A percentile compares a stretch with the other conserved stretches of the same genome.
phyloP scores from a whole-genome alignment of 2,797 vertebrate species.

The Betta splendens region DNA sequence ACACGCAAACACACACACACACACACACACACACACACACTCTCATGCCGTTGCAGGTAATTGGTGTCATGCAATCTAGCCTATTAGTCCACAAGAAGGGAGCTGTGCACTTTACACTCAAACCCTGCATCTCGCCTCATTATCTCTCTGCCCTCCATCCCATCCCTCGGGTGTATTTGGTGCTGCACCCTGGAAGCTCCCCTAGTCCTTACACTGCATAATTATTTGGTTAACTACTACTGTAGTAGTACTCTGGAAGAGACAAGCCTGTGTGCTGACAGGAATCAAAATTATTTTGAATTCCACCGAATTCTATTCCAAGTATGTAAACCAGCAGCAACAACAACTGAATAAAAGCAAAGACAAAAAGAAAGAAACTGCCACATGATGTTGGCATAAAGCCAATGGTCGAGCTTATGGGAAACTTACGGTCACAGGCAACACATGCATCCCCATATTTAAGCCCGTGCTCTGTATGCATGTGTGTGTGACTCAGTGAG shows the following conservation, averaged over 20 bases:
- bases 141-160: slow-evolving; percentile 29
- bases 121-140: slow-evolving; percentile 20
- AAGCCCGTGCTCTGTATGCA: slow-evolving; percentile 24
- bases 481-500: slow-evolving; percentile 23
- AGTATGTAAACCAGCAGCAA: slow-evolving; percentile 6
- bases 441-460: slow-evolving; percentile 10
- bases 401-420: slow-evolving; percentile 21
- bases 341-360: slow-evolving; percentile 4
- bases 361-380: slow-evolving; percentile 39
- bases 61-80: slow-evolving; percentile 52
- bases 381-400: slow-evolving; percentile 35
- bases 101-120: slow-evolving; percentile 27
- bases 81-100: slow-evolving; percentile 48
- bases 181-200: slow-evolving; percentile 32
- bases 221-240: slow-evolving; percentile 15
- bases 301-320: slow-evolving; percentile 23
- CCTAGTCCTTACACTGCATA: slow-evolving; percentile 15
- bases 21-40: slow-evolving; percentile 37
- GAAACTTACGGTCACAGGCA: slow-evolving; percentile 1
- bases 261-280: background rate
- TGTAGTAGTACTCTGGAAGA: slow-evolving; percentile 1
- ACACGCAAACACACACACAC: no score
- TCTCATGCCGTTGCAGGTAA: slow-evolving; percentile 44
- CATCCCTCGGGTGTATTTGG: slow-evolving; percentile 15
- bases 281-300: no score